phyloP scores from a whole-genome alignment of 2,113 vertebrate genomes.

The Martes martes region DNA sequence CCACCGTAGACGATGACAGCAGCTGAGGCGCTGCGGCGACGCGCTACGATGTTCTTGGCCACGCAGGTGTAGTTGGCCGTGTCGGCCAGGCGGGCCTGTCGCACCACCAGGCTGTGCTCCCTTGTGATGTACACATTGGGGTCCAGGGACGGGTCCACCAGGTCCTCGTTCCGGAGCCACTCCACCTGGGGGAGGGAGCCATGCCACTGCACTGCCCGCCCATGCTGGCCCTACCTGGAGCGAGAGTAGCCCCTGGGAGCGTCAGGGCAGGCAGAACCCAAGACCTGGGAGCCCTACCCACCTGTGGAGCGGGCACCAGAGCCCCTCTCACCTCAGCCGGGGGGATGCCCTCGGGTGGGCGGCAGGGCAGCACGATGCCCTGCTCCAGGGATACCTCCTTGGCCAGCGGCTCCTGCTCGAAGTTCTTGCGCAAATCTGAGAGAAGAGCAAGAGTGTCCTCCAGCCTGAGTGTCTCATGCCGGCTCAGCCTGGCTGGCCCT shows the following conservation, averaged over 20 bases:
- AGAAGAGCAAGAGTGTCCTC: background rate
- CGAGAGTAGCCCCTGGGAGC: background rate
- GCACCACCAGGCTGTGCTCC: conserved; percentile 96
- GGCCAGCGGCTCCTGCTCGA: conserved; percentile 94
- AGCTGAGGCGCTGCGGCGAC: conserved; percentile 92
- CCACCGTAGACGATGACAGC: conserved; percentile 94
- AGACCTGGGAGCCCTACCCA: background rate
- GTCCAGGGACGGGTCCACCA: conserved; percentile 91
- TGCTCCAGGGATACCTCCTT: conserved; percentile 96
- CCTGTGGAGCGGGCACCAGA: background rate
- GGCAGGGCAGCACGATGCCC: conserved; percentile 94
- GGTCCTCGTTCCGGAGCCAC: conserved; percentile 96
- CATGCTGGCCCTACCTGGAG: background rate
- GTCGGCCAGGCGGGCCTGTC: conserved; percentile 94
- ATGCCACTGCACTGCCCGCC: background rate
- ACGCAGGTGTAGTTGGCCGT: conserved; percentile 99
- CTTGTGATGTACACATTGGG: conserved; percentile 93
- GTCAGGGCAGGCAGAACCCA: background rate
- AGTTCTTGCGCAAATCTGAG: conserved; percentile 98
- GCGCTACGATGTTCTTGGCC: conserved; percentile 98
- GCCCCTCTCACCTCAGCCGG: conserved; percentile 91
- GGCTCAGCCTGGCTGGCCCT: background rate
- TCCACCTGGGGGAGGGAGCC: conserved; percentile 88
- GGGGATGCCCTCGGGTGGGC: conserved; percentile 96
- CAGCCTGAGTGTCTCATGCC: fast-evolving